phyloP scores from a whole-genome alignment of 2,888 invertebrate species.

The Ferrisia virgata region DNA sequence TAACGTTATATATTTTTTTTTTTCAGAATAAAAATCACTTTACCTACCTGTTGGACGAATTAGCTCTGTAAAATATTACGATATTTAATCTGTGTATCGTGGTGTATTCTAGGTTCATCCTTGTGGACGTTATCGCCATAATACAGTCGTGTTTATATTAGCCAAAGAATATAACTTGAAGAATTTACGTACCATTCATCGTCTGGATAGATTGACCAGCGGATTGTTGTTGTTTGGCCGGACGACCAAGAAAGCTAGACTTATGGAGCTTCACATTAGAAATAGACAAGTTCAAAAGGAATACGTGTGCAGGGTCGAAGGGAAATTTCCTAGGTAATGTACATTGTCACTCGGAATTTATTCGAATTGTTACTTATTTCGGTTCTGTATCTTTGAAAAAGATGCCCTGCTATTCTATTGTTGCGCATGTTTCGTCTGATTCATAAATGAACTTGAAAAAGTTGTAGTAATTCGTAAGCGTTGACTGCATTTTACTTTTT shows the following conservation, averaged over 20 bases:
- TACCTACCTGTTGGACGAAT: too few relatives aligned
- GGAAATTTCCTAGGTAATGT: conserved; percentile 81
- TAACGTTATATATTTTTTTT: too few relatives aligned
- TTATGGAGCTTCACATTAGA: conserved; percentile 93
- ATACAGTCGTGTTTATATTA: conserved; percentile 93
- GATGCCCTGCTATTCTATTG: too few relatives aligned
- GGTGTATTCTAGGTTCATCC: conserved; percentile 76
- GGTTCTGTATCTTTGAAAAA: too few relatives aligned
- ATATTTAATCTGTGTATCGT: neutral
- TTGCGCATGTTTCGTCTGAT: too few relatives aligned
- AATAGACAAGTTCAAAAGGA: conserved; percentile 90
- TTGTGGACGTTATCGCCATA: conserved; percentile 95
- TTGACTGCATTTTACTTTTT: too few relatives aligned
- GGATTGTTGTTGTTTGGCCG: conserved; percentile 89
- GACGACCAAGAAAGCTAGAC: conserved; percentile 86
- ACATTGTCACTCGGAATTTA: conserved; percentile 50
- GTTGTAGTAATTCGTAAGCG: too few relatives aligned
- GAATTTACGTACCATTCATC: conserved; percentile 89
- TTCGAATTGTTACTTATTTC: neutral
- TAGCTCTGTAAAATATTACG: too few relatives aligned
- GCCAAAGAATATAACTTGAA: conserved; percentile 93
- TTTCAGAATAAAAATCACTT: too few relatives aligned
- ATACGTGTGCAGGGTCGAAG: conserved; percentile 92
- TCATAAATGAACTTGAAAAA: too few relatives aligned
- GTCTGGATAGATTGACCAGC: conserved; percentile 94